A percentile compares a stretch with the other conserved stretches of the same genome.
These are phyloP conservation scores for Serranus cabrilla DNA, from an alignment of 2,797 vertebrate species.

Conservation along the genomic window DNA sequence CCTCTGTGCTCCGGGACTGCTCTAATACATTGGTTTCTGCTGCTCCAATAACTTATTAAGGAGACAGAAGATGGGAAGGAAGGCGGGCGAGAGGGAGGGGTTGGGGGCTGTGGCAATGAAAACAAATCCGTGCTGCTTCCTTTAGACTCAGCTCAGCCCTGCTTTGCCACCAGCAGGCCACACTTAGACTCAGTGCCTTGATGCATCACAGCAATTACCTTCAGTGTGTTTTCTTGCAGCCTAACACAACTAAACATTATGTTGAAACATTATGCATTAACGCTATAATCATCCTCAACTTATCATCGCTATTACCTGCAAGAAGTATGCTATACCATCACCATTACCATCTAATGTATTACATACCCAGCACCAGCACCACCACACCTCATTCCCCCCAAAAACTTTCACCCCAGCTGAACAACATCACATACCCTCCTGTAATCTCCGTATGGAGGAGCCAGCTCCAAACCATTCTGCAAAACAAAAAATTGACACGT, in stretches of 20 bases:
- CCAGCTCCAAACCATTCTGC: conserved; percentile 72
- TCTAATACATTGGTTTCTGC: conserved; percentile 68
- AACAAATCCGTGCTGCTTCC: conserved; percentile 62
- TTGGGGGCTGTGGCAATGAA: conserved; percentile 30
- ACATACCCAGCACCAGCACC: conserved; percentile 54
- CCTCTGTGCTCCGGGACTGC: conserved; percentile 47
- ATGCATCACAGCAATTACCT: conserved; percentile 17
- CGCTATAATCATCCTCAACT: neutral
- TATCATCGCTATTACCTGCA: conserved; percentile 14
- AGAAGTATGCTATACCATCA: conserved; percentile 41
- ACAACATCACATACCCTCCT: conserved; percentile 75
- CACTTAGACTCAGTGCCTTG: neutral
- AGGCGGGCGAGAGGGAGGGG: neutral
- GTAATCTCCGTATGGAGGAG: conserved; percentile 79
- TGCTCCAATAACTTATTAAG: conserved; percentile 77
- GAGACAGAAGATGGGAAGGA: conserved; percentile 44
- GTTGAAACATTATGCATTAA: conserved; percentile 26
- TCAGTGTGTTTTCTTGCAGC: conserved; percentile 6
- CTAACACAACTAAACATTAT: neutral
- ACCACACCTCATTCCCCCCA: conserved; percentile 25
- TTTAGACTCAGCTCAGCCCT: conserved; percentile 31
- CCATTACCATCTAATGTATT: conserved; percentile 26
- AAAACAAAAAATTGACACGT: conserved; percentile 66
- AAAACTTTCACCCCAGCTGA: conserved; percentile 40
- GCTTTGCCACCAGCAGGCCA: conserved; percentile 22